These are phyloP conservation scores for Stylophora pistillata DNA, from an alignment of 64 coral and sea anemone species.

Conservation along the genomic window DNA sequence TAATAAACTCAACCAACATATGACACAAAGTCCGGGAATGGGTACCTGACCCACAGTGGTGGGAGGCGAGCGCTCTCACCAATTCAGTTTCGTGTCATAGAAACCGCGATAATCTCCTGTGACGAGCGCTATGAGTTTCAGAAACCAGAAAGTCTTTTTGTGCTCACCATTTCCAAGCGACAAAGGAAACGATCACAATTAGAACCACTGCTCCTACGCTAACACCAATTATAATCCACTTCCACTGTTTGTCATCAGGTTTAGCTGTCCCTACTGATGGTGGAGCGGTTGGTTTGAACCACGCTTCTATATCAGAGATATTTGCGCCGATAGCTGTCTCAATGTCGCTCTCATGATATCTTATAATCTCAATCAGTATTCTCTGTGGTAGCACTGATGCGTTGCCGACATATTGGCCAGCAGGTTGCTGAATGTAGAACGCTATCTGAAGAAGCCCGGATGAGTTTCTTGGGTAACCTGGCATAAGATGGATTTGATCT, in stretches of 20 bases:
- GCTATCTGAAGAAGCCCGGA: neutral
- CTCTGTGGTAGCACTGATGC: neutral
- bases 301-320: neutral
- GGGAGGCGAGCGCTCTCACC: no score
- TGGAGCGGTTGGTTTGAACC: neutral
- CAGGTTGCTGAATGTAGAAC: conserved; percentile 30
- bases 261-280: neutral
- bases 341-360: neutral
- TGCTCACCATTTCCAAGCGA: neutral
- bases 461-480: conserved; percentile 46
- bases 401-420: neutral
- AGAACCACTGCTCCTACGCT: neutral
- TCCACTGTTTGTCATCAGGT: neutral
- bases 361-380: neutral
- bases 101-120: no score
- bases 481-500: conserved; percentile 30
- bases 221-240: neutral
- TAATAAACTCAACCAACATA: no score
- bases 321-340: conserved; percentile 12
- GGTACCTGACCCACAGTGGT: no score
- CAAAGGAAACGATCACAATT: neutral
- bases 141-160: neutral
- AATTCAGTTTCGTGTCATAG: no score
- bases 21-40: no score
- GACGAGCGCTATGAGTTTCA: no score